Evolutionary conservation across 2,113 vertebrate species (phyloP).

Genomic region (Aspidoscelis tigris): DNA sequence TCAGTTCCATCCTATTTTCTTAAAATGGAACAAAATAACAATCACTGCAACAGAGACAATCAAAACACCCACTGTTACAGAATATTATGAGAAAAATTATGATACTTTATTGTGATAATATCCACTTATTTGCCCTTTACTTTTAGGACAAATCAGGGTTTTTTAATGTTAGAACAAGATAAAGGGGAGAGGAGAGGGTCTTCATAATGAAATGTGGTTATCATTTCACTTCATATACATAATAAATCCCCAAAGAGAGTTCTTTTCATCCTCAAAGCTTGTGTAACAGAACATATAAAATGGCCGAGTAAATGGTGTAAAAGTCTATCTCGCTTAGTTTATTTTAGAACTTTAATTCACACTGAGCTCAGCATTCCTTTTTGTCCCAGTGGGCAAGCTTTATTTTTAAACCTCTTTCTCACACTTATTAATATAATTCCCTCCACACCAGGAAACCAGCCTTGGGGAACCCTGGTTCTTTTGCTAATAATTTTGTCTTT

Average conservation of each 20-base stretch:
- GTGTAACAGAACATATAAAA: constrained; percentile 66
- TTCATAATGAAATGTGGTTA: constrained; percentile 68
- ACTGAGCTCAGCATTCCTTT: constrained; percentile 67
- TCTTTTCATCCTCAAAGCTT: constrained; percentile 69
- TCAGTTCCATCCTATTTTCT: not conserved
- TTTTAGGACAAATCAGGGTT: constrained; percentile 67
- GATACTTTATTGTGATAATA: constrained; percentile 63
- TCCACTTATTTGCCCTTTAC: constrained; percentile 59
- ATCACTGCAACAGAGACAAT: constrained; percentile 46
- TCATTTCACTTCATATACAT: constrained; percentile 68
- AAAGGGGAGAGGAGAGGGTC: constrained; percentile 59
- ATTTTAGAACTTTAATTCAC: constrained; percentile 76
- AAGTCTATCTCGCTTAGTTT: constrained; percentile 71
- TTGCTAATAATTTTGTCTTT: constrained; percentile 71
- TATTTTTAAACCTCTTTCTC: constrained; percentile 71
- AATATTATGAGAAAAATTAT: constrained; percentile 65
- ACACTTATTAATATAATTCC: constrained; percentile 75
- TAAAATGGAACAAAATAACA: not conserved
- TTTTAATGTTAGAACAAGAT: constrained; percentile 72
- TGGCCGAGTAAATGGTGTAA: constrained; percentile 67
- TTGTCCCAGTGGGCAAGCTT: constrained; percentile 70
- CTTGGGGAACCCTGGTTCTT: constrained; percentile 68
- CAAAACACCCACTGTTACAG: constrained; percentile 14
- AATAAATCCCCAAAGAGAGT: constrained; percentile 69
- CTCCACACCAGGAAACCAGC: constrained; percentile 69